phyloP scores from a whole-genome alignment of 2,888 invertebrate species.

The Xylocampa areola region DNA sequence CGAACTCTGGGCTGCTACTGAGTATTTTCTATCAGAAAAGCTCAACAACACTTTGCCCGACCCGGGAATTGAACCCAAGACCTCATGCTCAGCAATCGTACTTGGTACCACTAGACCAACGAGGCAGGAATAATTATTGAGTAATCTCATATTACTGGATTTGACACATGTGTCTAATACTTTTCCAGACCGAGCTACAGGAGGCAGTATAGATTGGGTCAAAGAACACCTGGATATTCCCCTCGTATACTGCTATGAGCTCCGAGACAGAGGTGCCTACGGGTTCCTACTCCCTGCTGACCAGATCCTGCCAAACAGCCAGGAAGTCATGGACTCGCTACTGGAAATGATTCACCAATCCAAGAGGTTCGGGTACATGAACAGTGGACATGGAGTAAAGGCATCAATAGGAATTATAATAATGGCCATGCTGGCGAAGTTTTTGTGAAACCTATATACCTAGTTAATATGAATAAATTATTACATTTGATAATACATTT shows the following conservation, averaged over 20 bases:
- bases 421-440: constrained; percentile 14
- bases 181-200: constrained; percentile 76
- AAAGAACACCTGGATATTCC: constrained; percentile 73
- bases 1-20: too few relatives aligned
- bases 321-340: constrained; percentile 87
- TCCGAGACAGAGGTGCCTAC: constrained; percentile 89
- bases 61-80: too few relatives aligned
- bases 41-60: too few relatives aligned
- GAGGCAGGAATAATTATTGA: too few relatives aligned
- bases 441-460: constrained; percentile 24
- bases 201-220: constrained; percentile 79
- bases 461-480: too few relatives aligned
- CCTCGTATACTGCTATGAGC: constrained; percentile 77
- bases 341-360: constrained; percentile 78
- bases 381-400: constrained; percentile 22
- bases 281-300: constrained; percentile 91
- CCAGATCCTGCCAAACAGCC: constrained; percentile 88
- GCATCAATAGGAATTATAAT: constrained; percentile 24
- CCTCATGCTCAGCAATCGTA: too few relatives aligned
- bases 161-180: too few relatives aligned
- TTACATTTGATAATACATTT: background rate
- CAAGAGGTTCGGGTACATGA: constrained; percentile 67
- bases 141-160: too few relatives aligned
- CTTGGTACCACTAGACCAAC: too few relatives aligned
- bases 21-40: too few relatives aligned